Conservation (phyloP, 2,888 invertebrate genomes). For the Hymenopus coronatus region DNA sequence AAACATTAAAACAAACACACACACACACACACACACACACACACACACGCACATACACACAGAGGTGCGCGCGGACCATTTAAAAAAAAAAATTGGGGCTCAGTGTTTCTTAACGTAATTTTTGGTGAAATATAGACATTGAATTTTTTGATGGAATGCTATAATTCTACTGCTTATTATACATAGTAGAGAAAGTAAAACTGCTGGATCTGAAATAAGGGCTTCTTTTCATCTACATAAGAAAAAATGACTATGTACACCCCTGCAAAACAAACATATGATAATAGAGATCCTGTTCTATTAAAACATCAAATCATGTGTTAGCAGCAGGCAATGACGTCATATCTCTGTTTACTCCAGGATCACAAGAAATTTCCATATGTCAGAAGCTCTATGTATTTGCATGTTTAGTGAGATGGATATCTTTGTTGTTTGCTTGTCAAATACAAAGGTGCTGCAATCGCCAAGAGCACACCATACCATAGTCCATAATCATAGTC, state of each 20-base stretch:
- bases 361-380: neutral
- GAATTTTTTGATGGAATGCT: too few species aligned
- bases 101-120: too few species aligned
- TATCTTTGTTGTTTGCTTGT: neutral
- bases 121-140: too few species aligned
- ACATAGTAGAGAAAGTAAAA: too few species aligned
- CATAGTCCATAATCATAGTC: neutral
- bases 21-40: too few species aligned
- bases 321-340: neutral
- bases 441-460: neutral
- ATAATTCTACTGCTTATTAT: too few species aligned
- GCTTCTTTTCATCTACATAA: too few species aligned
- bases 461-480: neutral
- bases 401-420: neutral
- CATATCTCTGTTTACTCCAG: neutral
- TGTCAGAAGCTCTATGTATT: neutral
- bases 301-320: neutral
- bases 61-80: too few species aligned
- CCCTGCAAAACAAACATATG: neutral
- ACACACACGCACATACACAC: too few species aligned
- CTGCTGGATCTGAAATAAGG: too few species aligned
- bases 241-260: neutral
- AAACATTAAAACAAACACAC: too few species aligned
- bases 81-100: too few species aligned
- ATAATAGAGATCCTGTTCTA: neutral